These are phyloP conservation scores for Chondrilla cf. caribensis DNA, from an alignment of 37 sponge, comb jelly and placozoan genomes.

Conservation along the genomic window DNA sequence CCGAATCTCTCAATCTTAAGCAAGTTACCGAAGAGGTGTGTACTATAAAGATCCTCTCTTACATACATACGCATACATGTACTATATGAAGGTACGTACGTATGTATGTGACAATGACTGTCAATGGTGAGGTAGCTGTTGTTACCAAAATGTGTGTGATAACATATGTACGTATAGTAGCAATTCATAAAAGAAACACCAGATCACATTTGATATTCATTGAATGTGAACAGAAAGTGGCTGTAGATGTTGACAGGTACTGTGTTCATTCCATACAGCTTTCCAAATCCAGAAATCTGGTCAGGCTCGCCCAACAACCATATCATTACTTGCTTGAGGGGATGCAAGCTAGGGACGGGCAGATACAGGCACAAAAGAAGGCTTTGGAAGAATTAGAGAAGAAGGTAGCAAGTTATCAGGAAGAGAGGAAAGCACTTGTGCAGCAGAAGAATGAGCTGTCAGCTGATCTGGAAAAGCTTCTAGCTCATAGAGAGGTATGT, in stretches of 20 bases:
- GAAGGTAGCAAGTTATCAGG: conserved; percentile 12
- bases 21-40: conserved; percentile 45
- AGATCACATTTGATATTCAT: too few species aligned
- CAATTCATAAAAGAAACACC: too few species aligned
- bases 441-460: conserved; percentile 55
- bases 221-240: too few species aligned
- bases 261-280: too few species aligned
- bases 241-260: too few species aligned
- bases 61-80: neutral
- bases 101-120: neutral
- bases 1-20: neutral
- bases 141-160: too few species aligned
- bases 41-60: neutral
- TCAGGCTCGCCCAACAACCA: conserved; percentile 58
- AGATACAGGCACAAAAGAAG: conserved; percentile 8
- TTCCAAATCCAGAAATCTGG: conserved; percentile 9
- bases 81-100: too few species aligned
- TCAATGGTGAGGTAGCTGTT: too few species aligned
- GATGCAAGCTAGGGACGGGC: conserved; percentile 46
- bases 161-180: too few species aligned
- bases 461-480: conserved; percentile 71
- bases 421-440: conserved; percentile 31
- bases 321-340: conserved; percentile 54
- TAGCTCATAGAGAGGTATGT: conserved; percentile 68
- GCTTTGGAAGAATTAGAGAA: conserved; percentile 21